Percentiles rank a stretch among this genome's conserved stretches.
These are phyloP conservation scores for Myotis vivesi DNA, from an alignment of 2,797 vertebrate genomes.

Conservation along the genomic window DNA sequence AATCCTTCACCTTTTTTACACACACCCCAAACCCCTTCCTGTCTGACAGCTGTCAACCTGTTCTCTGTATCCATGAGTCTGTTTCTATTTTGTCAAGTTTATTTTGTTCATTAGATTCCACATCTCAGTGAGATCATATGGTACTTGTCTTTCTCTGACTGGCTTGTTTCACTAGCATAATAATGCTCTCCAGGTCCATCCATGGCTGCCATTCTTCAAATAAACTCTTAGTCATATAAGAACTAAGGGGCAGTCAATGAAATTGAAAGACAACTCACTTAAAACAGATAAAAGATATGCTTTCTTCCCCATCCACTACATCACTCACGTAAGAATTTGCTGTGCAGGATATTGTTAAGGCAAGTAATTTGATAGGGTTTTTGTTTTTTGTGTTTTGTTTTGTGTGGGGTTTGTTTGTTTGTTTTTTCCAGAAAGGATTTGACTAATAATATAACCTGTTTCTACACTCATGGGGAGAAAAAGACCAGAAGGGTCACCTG, in stretches of 20 bases:
- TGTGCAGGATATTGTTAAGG: conserved; percentile 24
- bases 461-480: not conserved
- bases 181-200: not conserved
- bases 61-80: not conserved
- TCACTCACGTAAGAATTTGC: conserved; percentile 60
- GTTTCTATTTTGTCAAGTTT: not conserved
- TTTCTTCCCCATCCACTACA: not conserved
- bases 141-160: not conserved
- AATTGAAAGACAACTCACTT: conserved; percentile 43
- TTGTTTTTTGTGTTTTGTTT: too few relatives aligned
- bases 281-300: conserved; percentile 56
- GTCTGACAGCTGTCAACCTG: not conserved
- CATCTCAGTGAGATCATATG: not conserved
- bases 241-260: conserved; percentile 55
- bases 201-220: conserved; percentile 39
- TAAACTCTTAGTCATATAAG: not conserved
- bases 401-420: too few relatives aligned
- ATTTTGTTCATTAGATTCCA: not conserved
- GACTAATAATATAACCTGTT: conserved; percentile 12
- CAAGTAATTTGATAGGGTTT: conserved; percentile 44
- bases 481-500: not conserved
- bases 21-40: not conserved
- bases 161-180: not conserved
- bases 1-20: not conserved
- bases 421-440: not conserved